Percentiles rank a stretch among this genome's conserved stretches.
Conservation (phyloP, 2,113 vertebrate genomes). For the Barnardius zonarius region DNA sequence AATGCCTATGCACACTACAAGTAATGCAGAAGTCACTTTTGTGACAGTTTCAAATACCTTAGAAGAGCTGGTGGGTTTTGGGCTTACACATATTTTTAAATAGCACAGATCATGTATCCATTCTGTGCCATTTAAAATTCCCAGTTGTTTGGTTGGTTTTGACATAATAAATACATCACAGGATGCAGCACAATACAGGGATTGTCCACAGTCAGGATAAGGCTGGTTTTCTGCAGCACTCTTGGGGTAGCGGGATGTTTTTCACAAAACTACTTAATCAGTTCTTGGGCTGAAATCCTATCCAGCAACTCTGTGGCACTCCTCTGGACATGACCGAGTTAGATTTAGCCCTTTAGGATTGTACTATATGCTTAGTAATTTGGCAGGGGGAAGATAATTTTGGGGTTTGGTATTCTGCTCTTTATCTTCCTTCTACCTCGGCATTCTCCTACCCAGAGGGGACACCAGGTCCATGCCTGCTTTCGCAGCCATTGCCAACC, state of each 20-base stretch:
- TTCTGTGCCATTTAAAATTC: neutral
- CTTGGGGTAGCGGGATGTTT: neutral
- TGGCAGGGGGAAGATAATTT: neutral
- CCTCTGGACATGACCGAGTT: neutral
- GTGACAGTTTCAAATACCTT: neutral
- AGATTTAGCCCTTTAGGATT: neutral
- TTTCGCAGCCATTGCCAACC: conserved; percentile 8
- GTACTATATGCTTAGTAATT: neutral
- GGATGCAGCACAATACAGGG: neutral
- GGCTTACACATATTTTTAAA: neutral
- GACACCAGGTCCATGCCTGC: conserved; percentile 2
- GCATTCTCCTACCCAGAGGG: neutral
- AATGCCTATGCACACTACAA: neutral
- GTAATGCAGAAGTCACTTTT: neutral
- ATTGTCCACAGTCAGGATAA: neutral
- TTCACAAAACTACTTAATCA: neutral
- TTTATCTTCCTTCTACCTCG: neutral
- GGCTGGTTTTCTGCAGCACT: neutral
- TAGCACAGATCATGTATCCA: neutral
- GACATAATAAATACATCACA: neutral
- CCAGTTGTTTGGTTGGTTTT: neutral
- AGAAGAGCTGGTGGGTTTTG: neutral
- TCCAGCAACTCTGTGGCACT: neutral
- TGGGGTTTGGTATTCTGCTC: neutral
- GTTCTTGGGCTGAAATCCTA: neutral